Conservation (phyloP, 2,888 invertebrate genomes). For the Liposcelis brunnea region DNA sequence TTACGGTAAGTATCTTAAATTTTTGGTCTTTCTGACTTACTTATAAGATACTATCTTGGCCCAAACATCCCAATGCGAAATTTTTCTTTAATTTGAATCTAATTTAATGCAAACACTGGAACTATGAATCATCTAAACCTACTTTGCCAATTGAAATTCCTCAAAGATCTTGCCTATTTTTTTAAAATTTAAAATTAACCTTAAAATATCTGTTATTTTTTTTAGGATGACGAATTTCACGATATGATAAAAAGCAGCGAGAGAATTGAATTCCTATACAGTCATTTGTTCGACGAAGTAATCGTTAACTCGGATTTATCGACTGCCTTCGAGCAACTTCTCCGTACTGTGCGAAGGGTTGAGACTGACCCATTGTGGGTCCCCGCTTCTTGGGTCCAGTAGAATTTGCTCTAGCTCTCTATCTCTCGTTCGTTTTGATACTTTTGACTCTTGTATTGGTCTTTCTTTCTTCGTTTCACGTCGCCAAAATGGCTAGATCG, state of each 20-base stretch:
- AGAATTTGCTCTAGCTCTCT: conserved; percentile 20
- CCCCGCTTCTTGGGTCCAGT: conserved; percentile 87
- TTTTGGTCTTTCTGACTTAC: neutral
- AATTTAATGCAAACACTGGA: too few species aligned
- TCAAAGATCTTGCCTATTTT: conserved; percentile 15
- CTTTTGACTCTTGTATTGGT: too few species aligned
- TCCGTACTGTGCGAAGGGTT: conserved; percentile 62
- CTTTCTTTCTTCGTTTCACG: too few species aligned
- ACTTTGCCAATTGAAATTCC: too few species aligned
- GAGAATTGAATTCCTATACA: conserved; percentile 80
- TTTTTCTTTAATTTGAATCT: too few species aligned
- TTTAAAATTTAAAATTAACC: neutral
- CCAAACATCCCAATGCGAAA: conserved; percentile 12
- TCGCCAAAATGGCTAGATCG: too few species aligned
- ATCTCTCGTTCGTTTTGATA: too few species aligned
- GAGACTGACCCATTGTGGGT: conserved; percentile 94
- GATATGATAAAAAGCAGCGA: conserved; percentile 73
- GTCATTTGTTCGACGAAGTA: conserved; percentile 84
- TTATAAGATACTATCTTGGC: neutral
- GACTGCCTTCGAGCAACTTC: conserved; percentile 67
- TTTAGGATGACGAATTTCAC: conserved; percentile 77
- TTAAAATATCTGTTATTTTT: conserved; percentile 16
- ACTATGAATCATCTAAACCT: too few species aligned
- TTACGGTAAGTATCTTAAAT: conserved; percentile 47
- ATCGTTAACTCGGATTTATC: conserved; percentile 85